Conservation (phyloP, 2,888 invertebrate genomes). For the Microctonus aethiopoides region DNA sequence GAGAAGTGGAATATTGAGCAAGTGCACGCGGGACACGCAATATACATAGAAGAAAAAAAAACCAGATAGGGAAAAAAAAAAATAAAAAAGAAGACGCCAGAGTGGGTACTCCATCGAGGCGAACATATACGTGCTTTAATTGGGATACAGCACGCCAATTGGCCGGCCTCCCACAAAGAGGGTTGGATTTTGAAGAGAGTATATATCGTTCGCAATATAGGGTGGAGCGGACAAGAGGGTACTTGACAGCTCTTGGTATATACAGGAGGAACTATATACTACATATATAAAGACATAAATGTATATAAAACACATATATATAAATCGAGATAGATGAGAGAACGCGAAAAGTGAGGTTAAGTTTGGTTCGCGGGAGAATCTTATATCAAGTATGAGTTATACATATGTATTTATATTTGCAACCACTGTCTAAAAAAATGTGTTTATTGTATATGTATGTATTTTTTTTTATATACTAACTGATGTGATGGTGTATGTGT, state of each 20-base stretch:
- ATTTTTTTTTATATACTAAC: background rate
- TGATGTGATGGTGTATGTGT: too few relatives aligned
- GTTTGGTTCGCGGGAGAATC: slow-evolving; percentile 51
- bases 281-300: background rate
- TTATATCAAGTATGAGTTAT: slow-evolving; percentile 43
- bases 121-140: slow-evolving; percentile 41
- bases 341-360: slow-evolving; percentile 34
- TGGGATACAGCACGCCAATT: slow-evolving; percentile 43
- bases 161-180: slow-evolving; percentile 38
- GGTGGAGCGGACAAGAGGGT: slow-evolving; percentile 44
- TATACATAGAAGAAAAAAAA: background rate
- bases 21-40: slow-evolving; percentile 26
- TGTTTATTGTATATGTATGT: background rate
- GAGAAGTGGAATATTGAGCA: slow-evolving; percentile 39
- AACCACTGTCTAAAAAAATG: slow-evolving; percentile 1
- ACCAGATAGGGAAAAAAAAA: background rate
- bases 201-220: slow-evolving; percentile 34
- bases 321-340: background rate
- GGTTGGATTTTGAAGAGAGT: slow-evolving; percentile 41
- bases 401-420: background rate
- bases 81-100: slow-evolving; percentile 23
- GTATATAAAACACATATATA: slow-evolving; percentile 4
- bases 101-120: slow-evolving; percentile 35
- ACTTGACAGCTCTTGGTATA: slow-evolving; percentile 34
- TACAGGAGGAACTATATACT: background rate